Percentiles rank a stretch among this genome's conserved stretches.
Evolutionary conservation across 2,888 invertebrate species (phyloP).

Genomic region (Catonia carolina): DNA sequence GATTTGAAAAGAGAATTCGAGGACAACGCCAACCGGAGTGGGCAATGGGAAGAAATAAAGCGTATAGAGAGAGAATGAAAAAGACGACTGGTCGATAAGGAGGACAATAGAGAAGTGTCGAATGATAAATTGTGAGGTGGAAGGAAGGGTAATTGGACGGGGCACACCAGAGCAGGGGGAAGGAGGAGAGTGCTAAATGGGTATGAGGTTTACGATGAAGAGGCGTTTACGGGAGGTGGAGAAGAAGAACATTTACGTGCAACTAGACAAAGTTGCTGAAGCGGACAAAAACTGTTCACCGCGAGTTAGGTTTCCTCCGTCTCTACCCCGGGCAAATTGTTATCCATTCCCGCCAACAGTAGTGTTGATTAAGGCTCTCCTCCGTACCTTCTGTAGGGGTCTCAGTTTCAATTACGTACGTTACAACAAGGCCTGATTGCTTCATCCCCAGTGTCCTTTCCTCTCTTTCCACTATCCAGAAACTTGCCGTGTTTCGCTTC

Average conservation of each 20-base stretch:
- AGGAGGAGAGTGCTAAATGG: background rate
- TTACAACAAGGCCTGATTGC: slow-evolving; percentile 10
- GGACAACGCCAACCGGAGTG: no score
- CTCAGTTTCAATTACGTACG: slow-evolving; percentile 10
- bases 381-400: slow-evolving; percentile 2
- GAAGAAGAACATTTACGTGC: slow-evolving; percentile 22
- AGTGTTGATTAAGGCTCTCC: slow-evolving; percentile 29
- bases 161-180: background rate
- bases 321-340: slow-evolving; percentile 31
- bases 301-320: background rate
- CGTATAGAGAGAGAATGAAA: slow-evolving; percentile 1
- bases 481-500: no score
- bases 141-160: background rate
- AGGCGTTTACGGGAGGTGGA: background rate
- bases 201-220: background rate
- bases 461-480: background rate
- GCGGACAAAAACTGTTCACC: slow-evolving; percentile 19
- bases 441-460: slow-evolving; percentile 1
- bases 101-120: slow-evolving; percentile 11
- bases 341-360: slow-evolving; percentile 25
- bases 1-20: no score
- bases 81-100: slow-evolving; percentile 3
- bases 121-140: slow-evolving; percentile 8
- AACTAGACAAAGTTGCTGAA: slow-evolving; percentile 24
- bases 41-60: background rate